phyloP scores from a whole-genome alignment of 2,113 vertebrate species.

The Anolis sagrei region DNA sequence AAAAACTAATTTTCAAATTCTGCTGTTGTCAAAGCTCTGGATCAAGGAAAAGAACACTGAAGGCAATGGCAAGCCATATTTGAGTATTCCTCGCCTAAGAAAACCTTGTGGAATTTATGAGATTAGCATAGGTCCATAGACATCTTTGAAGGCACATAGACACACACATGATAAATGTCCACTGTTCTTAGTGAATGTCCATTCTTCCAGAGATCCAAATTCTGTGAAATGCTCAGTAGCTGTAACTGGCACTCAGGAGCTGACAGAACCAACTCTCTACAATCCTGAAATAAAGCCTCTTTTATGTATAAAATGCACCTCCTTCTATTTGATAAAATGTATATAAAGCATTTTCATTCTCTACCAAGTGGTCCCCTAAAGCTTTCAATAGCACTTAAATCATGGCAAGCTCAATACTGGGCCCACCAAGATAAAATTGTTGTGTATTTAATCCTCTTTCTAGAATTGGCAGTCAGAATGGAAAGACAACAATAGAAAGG shows the following conservation, averaged over 20 bases:
- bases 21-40: background rate
- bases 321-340: background rate
- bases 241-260: background rate
- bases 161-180: background rate
- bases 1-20: background rate
- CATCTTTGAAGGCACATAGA: no score
- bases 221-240: background rate
- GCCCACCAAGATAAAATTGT: slow-evolving; percentile 54
- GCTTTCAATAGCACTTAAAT: background rate
- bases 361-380: background rate
- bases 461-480: slow-evolving; percentile 48
- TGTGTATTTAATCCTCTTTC: slow-evolving; percentile 58
- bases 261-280: background rate
- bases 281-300: slow-evolving; percentile 14
- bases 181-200: background rate
- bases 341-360: background rate
- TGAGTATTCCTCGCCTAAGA: background rate
- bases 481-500: slow-evolving; percentile 54
- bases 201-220: background rate
- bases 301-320: slow-evolving; percentile 18
- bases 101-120: no score
- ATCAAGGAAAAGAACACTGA: background rate
- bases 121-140: no score
- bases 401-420: slow-evolving; percentile 29
- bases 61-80: background rate